Percentiles rank a stretch among this genome's conserved stretches.
phyloP scores from a whole-genome alignment of 1,140 invertebrate species.

The Myzus persicae region DNA sequence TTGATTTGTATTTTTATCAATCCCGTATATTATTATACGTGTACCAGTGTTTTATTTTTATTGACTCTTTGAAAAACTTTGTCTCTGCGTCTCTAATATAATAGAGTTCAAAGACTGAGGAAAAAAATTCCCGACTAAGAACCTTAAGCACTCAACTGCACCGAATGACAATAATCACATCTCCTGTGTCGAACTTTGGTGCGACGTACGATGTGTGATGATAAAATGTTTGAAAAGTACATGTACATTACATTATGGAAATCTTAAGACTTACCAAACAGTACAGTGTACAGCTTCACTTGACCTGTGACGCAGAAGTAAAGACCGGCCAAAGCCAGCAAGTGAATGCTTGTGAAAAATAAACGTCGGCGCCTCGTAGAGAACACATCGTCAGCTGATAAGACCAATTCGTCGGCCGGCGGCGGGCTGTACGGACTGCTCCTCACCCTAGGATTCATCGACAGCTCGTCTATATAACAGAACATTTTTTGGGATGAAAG shows the following conservation, averaged over 20 bases:
- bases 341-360: slow-evolving; percentile 59
- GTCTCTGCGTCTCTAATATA: not conserved
- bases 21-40: not conserved
- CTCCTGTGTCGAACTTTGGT: not conserved
- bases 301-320: slow-evolving; percentile 59
- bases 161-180: not conserved
- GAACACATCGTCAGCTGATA: slow-evolving; percentile 50
- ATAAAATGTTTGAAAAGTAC: not conserved
- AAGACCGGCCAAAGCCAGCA: slow-evolving; percentile 53
- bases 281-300: slow-evolving; percentile 57
- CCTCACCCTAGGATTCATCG: slow-evolving; percentile 60
- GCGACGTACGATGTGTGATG: not conserved
- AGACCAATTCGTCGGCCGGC: slow-evolving; percentile 53
- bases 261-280: slow-evolving; percentile 59
- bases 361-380: slow-evolving; percentile 57
- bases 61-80: not conserved
- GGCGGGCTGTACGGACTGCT: slow-evolving; percentile 59
- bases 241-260: no score
- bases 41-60: not conserved
- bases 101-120: not conserved
- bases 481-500: not conserved
- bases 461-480: slow-evolving; percentile 59
- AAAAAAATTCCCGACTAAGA: not conserved
- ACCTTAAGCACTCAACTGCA: not conserved
- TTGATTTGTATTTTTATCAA: not conserved